phyloP scores from a whole-genome alignment of 2,888 invertebrate genomes.

The Ctena decussata region DNA sequence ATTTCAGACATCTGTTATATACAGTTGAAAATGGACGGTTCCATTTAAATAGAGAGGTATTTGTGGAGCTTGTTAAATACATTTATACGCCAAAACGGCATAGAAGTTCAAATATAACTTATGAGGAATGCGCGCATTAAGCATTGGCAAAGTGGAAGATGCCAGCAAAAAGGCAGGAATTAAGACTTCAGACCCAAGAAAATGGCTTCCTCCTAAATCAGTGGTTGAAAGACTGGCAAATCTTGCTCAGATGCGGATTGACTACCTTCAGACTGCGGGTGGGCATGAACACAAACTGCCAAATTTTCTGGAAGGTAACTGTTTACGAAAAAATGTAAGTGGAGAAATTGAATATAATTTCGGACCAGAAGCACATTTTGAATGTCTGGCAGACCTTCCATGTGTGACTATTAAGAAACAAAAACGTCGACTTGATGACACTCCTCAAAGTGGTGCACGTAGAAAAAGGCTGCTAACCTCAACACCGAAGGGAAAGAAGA shows the following conservation, averaged over 20 bases:
- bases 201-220: constrained; percentile 14
- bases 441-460: too few relatives aligned
- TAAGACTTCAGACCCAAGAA: neutral
- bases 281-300: neutral
- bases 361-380: constrained; percentile 12
- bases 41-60: neutral
- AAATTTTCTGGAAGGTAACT: neutral
- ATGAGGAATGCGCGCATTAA: constrained; percentile 11
- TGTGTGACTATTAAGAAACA: too few relatives aligned
- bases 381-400: too few relatives aligned
- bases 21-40: neutral
- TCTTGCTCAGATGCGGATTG: constrained; percentile 7
- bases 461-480: too few relatives aligned
- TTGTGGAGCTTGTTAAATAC: neutral
- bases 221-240: neutral
- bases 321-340: neutral
- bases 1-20: neutral
- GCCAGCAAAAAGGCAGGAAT: neutral
- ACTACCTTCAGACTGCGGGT: constrained; percentile 16
- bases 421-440: too few relatives aligned
- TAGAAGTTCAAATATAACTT: neutral
- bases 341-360: constrained; percentile 11
- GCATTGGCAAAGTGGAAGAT: constrained; percentile 10
- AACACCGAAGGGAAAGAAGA: too few relatives aligned
- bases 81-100: constrained; percentile 18